Conservation (phyloP, 92 coral and sea anemone species). For the Montipora capitata region DNA sequence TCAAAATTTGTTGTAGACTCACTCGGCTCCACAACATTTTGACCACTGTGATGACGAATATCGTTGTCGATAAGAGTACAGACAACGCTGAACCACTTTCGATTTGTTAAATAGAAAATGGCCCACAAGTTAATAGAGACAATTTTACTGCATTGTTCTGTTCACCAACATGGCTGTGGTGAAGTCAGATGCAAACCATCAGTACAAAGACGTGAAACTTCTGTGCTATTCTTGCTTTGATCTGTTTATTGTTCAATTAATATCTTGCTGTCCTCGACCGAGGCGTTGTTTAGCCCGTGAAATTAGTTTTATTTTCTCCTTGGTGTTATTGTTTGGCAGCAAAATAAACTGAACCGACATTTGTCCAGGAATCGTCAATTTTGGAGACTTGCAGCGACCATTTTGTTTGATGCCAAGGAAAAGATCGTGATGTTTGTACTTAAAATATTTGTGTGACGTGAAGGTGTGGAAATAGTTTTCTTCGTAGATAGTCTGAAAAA, state of each 20-base stretch:
- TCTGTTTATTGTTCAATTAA: background rate
- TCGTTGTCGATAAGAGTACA: no score
- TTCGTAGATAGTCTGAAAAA: constrained; percentile 75
- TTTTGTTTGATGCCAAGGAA: constrained; percentile 89
- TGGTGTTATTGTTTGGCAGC: constrained; percentile 27
- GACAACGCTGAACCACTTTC: no score
- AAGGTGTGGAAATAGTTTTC: constrained; percentile 86
- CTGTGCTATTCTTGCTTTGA: background rate
- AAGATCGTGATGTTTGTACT: constrained; percentile 67
- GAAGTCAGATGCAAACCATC: background rate
- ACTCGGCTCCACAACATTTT: no score
- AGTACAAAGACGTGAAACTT: background rate
- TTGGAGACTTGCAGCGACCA: constrained; percentile 85
- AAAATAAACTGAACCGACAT: constrained; percentile 82
- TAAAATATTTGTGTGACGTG: constrained; percentile 89
- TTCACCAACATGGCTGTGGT: no score
- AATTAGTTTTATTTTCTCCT: constrained; percentile 22
- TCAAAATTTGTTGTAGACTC: no score
- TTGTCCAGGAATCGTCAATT: constrained; percentile 79
- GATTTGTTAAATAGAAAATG: no score
- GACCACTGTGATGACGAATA: no score
- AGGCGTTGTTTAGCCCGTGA: constrained; percentile 15
- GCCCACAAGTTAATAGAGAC: background rate
- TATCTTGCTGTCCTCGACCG: constrained; percentile 23
- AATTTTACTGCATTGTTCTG: no score